Percentiles rank a stretch among this genome's conserved stretches.
These are phyloP conservation scores for Dryococelus australis DNA, from an alignment of 2,888 invertebrate genomes.

Conservation along the genomic window DNA sequence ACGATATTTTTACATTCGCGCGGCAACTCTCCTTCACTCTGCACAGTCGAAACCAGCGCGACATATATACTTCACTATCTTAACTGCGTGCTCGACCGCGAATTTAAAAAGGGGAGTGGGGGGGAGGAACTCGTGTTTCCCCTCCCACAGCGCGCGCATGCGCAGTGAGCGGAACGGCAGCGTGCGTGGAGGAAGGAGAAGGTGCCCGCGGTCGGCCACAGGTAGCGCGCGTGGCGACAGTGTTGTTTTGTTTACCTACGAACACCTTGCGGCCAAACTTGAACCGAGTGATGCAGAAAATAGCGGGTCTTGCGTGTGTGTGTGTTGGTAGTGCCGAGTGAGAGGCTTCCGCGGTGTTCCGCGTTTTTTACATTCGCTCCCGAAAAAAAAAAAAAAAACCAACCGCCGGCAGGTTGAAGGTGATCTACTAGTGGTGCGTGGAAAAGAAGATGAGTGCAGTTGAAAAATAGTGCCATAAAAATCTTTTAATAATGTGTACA, in stretches of 20 bases:
- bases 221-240: conserved; percentile 1
- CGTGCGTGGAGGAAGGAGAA: background rate
- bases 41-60: background rate
- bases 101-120: background rate
- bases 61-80: background rate
- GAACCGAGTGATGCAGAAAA: conserved; percentile 16
- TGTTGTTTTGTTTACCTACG: background rate
- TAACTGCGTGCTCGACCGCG: background rate
- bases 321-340: background rate
- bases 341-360: background rate
- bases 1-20: too few relatives aligned
- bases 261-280: background rate
- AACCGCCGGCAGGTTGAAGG: background rate
- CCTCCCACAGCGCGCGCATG: background rate
- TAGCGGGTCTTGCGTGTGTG: background rate
- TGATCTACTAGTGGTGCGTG: background rate
- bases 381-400: background rate
- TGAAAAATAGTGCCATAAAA: background rate
- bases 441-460: background rate
- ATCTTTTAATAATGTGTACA: background rate
- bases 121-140: background rate
- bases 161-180: background rate
- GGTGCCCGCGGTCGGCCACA: background rate
- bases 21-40: too few relatives aligned
- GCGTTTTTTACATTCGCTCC: background rate